Conservation (phyloP, 2,888 invertebrate genomes). For the Spilosoma lubricipeda region DNA sequence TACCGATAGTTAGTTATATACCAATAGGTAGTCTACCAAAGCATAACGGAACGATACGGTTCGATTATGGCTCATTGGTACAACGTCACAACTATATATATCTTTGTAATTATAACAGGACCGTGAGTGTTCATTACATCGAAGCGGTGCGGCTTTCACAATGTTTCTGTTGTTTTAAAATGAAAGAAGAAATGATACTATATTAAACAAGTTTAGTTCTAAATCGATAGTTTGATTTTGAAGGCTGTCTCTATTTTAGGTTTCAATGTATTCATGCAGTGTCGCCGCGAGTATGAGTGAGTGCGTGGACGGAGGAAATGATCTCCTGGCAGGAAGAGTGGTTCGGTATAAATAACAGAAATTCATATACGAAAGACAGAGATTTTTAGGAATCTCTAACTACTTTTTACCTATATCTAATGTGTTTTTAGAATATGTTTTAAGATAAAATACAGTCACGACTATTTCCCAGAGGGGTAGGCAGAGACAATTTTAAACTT, state of each 20-base stretch:
- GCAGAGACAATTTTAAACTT: too few species aligned
- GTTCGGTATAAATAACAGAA: too few species aligned
- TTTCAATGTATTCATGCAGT: background rate
- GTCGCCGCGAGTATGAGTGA: too few species aligned
- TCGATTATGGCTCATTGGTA: conserved; percentile 20
- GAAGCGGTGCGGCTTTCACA: conserved; percentile 17
- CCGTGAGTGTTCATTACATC: conserved; percentile 6
- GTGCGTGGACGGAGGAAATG: too few species aligned
- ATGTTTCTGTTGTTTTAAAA: conserved; percentile 15
- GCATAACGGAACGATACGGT: conserved; percentile 15
- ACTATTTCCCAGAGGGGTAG: too few species aligned
- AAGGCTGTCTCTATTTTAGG: background rate
- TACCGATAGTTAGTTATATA: too few species aligned
- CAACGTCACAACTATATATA: conserved; percentile 11
- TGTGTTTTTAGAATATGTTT: too few species aligned
- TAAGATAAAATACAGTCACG: too few species aligned
- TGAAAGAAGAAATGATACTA: background rate
- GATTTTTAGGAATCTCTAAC: background rate
- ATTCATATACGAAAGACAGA: too few species aligned
- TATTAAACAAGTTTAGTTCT: background rate
- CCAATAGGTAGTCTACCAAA: conserved; percentile 7
- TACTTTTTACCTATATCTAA: too few species aligned
- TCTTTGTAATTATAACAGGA: conserved; percentile 24
- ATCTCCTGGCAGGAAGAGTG: too few species aligned
- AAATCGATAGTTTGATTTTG: background rate